Evolutionary conservation across 2,797 vertebrate genomes (phyloP), one percentile per base, ranked within the genome.

Genomic region (Sciaenops ocellatus): DNA sequence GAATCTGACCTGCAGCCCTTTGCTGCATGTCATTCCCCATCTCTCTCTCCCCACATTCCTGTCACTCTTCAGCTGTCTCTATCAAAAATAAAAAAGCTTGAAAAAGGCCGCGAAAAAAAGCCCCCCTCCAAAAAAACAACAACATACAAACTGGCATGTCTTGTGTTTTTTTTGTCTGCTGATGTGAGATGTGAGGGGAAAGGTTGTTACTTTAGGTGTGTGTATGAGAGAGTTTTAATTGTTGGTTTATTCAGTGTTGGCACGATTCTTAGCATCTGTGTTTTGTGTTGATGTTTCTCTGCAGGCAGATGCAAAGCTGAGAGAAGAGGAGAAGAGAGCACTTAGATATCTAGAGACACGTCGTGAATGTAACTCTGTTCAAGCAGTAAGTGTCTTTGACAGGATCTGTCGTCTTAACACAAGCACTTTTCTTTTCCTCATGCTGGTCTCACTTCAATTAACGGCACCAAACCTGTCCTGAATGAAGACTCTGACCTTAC

Each of bases 321-420:
- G 98, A 90, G 98, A 99, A 90, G 98, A 99, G 69, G 98, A 99
- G 94, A 98, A 99, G 93, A 96, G 98, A 94, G 98, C 98, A 26
- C 94, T 98, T 76, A 94, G 98, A 66, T 99, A 99, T 90, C 95
- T 99, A 87, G 98, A 99, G 96, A 99, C 98, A 42, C 95, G 98
- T 56, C 96, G 97, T 87, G 98, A 99, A 96, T 99, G 98, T 96
- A 99, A 98, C 90, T 99, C 98, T 87, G 98, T 99, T 92, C 97
- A 99, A 95, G 97, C 97, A 92, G 98, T 99, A 93, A 96, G 98
- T 89, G 56, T 78, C 52, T 51, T 5, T 41, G 10, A 62, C n/a
- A 3, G 18, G 24, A 38, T 1, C 55, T 34, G 24, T 60, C 50
- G 10, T 8, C 22, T 54, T 4, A n/a, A 30, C 11, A 9, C 17